Conservation (phyloP, 2,888 invertebrate species). For the Gymnocheta viridis region DNA sequence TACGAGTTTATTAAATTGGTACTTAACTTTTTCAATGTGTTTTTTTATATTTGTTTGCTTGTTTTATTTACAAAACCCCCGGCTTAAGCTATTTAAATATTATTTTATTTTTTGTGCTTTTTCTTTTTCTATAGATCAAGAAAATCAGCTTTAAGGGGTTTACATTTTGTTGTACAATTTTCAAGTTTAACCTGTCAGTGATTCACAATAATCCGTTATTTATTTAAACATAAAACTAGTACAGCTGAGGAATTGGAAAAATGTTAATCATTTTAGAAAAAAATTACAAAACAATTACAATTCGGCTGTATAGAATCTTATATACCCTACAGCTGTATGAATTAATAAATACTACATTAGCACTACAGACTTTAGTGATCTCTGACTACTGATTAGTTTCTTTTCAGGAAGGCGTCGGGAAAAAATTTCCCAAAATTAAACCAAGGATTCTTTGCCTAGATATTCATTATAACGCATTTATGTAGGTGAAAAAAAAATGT, state of each 20-base stretch:
- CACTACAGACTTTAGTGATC: too few species aligned
- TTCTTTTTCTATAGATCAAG: not conserved
- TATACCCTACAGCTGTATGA: not conserved
- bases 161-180: slow-evolving; percentile 15
- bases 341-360: too few species aligned
- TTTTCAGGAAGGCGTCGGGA: too few species aligned
- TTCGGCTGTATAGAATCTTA: not conserved
- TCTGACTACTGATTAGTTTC: too few species aligned
- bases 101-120: not conserved
- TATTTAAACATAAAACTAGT: not conserved
- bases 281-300: not conserved
- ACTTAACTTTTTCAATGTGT: not conserved
- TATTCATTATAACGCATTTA: too few species aligned
- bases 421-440: too few species aligned
- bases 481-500: too few species aligned
- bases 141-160: slow-evolving; percentile 23
- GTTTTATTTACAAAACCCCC: slow-evolving; percentile 21
- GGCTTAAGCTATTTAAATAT: not conserved
- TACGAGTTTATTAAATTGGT: not conserved
- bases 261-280: not conserved
- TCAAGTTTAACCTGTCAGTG: not conserved
- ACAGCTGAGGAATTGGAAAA: not conserved
- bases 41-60: not conserved
- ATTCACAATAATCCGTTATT: not conserved
- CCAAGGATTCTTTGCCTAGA: too few species aligned